Base-by-base conservation (phyloP, 2,888 invertebrate species). In the Steinernema scapterisci region DNA sequence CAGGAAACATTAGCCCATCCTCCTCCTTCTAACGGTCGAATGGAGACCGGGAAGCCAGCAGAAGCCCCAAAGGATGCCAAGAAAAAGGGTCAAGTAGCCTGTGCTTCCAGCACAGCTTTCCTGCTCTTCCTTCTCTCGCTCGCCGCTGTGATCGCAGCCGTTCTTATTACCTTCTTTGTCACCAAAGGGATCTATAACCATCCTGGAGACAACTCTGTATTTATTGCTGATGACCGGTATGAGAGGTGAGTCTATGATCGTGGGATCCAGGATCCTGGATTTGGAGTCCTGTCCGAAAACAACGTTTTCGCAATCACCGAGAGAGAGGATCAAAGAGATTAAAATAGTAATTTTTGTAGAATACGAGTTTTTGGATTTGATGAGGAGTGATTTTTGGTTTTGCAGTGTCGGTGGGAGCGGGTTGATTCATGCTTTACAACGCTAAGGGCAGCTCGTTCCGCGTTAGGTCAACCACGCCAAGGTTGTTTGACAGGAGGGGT, bases 91-190 rank as follows among this genome's bases (percentile, higher is more conserved):
- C 63, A 63, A 27, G 63, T 63, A 16, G 16, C 31, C 13, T 63
- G 63, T 38, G 63, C 63, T 2, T 31, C 31, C 3, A 38, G 63
- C 63, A 63, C 63, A 5, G 63, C 63, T 3, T 31, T 63, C 1
- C 31, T 63, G 11, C 63, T 63, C 63, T 63, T 77, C 43, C 21
- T 77, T 11, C 71, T 77, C 38, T 70, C 73, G 16, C 38, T 79
- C 11, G 71, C 71, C 45, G 71, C 79, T 23, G 70, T 79, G 9
- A 43, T 78, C 21, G 74, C 71, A 23, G 74, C 79, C 43, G 73
- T 79, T 27, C 72, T 79, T 27, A 52, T 80, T 71, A 79, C 79
- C 25, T 79, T 77, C 74, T 45, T 74, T 31, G 73, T 79, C 38
- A 79, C 63, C 31, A 63, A 63, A 27, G 63, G 63, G 9, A 63